These are phyloP conservation scores for Zoanthus sociatus DNA, from an alignment of 92 coral and sea anemone species.

Conservation along the genomic window DNA sequence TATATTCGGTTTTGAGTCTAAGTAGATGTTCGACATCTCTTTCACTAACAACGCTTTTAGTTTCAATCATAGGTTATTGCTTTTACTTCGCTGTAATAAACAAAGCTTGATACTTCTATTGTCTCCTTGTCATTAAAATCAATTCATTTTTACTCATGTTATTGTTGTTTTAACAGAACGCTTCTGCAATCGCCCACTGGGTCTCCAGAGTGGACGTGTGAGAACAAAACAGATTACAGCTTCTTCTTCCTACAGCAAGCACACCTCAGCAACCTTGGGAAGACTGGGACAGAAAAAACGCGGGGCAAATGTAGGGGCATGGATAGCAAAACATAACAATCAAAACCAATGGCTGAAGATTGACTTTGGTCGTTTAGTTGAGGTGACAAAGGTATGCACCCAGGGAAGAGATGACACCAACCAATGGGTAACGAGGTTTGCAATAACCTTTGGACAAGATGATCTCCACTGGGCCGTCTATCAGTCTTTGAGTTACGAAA, in stretches of 20 bases:
- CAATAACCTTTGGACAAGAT: constrained; percentile 73
- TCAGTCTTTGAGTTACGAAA: constrained; percentile 69
- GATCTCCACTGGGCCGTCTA: constrained; percentile 81
- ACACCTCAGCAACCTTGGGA: constrained; percentile 60
- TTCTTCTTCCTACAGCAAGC: constrained; percentile 73
- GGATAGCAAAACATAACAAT: constrained; percentile 62
- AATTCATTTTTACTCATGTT: neutral
- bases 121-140: too few relatives aligned
- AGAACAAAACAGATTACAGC: constrained; percentile 64
- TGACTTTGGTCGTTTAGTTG: constrained; percentile 71
- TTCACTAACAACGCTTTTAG: too few relatives aligned
- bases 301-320: constrained; percentile 14
- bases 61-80: too few relatives aligned
- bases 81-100: too few relatives aligned
- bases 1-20: too few relatives aligned
- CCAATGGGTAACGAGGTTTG: constrained; percentile 75
- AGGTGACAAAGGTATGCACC: constrained; percentile 72
- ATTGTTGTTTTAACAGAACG: constrained; percentile 50
- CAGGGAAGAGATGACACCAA: constrained; percentile 78
- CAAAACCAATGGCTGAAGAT: constrained; percentile 85
- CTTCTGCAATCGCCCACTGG: constrained; percentile 79
- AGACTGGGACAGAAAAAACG: constrained; percentile 55
- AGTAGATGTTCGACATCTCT: too few relatives aligned
- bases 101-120: too few relatives aligned
- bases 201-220: constrained; percentile 67